These are phyloP conservation scores for Sebastolobus alascanus DNA, from an alignment of 2,797 vertebrate genomes.

Conservation along the genomic window DNA sequence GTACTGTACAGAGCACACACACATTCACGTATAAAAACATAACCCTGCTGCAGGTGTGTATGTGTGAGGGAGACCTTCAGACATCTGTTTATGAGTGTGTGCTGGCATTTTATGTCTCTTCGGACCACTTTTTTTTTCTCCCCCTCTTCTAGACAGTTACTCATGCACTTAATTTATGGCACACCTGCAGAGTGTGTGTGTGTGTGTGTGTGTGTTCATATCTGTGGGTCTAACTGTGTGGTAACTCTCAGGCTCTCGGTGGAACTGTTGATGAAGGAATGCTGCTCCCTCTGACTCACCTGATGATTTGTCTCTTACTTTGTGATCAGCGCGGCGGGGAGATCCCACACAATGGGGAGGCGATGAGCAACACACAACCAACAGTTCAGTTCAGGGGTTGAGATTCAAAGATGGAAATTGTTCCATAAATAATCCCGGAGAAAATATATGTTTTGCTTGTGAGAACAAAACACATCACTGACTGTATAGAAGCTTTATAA, in stretches of 20 bases:
- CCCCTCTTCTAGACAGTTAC: constrained; percentile 78
- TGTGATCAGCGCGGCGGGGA: constrained; percentile 67
- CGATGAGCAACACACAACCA: constrained; percentile 45
- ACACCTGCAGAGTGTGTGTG: constrained; percentile 75
- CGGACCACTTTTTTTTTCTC: constrained; percentile 40
- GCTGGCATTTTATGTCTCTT: constrained; percentile 64
- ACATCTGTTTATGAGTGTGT: constrained; percentile 70
- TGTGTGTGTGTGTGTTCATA: constrained; percentile 21
- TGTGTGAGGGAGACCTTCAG: constrained; percentile 54
- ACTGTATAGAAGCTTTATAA: background rate
- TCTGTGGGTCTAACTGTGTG: constrained; percentile 60
- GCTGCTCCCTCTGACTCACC: constrained; percentile 80
- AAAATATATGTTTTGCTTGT: background rate
- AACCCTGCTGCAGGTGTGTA: constrained; percentile 23
- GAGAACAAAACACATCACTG: background rate
- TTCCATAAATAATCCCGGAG: background rate
- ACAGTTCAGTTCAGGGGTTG: constrained; percentile 20
- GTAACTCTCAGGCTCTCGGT: constrained; percentile 60
- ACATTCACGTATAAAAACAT: constrained; percentile 13
- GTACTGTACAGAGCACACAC: background rate
- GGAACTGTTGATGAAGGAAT: constrained; percentile 78
- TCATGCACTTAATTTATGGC: constrained; percentile 82
- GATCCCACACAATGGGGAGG: constrained; percentile 65
- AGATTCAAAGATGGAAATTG: constrained; percentile 21
- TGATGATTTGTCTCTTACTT: constrained; percentile 76